A percentile compares a stretch with the other conserved stretches of the same genome.
These are phyloP conservation scores for Emydoidea blandingii DNA, from an alignment of 2,797 vertebrate species.

Conservation along the genomic window DNA sequence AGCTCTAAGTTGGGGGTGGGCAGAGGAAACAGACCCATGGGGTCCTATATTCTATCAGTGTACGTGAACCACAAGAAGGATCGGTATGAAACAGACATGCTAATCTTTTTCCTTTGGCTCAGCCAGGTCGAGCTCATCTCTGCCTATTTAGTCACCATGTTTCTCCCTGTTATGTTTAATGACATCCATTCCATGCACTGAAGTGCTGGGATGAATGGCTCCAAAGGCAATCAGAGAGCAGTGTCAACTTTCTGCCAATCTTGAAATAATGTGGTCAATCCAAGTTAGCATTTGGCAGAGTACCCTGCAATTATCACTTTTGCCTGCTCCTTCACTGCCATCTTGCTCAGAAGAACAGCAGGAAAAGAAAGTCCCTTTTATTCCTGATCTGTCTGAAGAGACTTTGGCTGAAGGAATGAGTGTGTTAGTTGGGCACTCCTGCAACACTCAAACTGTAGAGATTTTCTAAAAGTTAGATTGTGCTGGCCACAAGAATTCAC, in stretches of 20 bases:
- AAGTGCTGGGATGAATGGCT: not conserved
- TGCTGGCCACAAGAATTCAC: not conserved
- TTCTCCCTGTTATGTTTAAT: not conserved
- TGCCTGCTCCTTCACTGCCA: not conserved
- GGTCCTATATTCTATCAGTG: not conserved
- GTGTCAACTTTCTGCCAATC: not conserved
- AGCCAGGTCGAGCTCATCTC: not conserved
- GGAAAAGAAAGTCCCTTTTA: not conserved
- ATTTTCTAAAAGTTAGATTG: not conserved
- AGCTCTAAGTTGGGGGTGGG: not conserved
- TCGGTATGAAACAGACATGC: not conserved
- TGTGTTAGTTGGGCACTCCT: not conserved
- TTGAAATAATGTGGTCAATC: not conserved
- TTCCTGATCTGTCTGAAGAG: not conserved
- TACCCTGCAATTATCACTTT: not conserved
- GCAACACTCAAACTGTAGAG: too few relatives aligned
- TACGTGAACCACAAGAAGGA: not conserved
- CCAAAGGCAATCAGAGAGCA: not conserved
- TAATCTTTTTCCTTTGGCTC: not conserved
- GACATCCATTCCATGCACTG: not conserved
- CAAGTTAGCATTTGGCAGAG: not conserved
- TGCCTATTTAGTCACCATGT: not conserved
- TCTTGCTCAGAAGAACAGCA: not conserved
- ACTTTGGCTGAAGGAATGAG: not conserved
- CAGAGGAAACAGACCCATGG: not conserved